Percentiles rank a stretch among this genome's conserved stretches.
These are phyloP conservation scores for Habropoda laboriosa DNA, from an alignment of 1,140 invertebrate genomes.

Conservation along the genomic window DNA sequence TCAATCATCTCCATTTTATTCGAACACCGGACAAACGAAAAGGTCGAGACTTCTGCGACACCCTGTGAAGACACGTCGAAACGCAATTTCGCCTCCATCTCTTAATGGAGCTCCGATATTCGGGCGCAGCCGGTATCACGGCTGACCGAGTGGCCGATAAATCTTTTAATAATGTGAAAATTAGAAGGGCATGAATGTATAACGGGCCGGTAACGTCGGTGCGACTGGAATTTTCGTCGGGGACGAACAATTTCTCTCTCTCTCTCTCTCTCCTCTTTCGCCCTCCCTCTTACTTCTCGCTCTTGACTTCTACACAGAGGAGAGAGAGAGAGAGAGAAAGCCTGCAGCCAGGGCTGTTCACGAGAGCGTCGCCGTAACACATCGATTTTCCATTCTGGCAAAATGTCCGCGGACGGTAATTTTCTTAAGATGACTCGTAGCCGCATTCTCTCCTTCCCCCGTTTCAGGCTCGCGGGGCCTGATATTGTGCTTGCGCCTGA, in stretches of 20 bases:
- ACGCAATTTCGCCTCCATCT: constrained; percentile 13
- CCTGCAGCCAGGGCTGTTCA: constrained; percentile 20
- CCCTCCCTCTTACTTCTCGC: too few relatives aligned
- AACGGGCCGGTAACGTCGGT: constrained; percentile 30
- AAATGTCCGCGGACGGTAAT: constrained; percentile 63
- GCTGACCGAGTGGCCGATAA: constrained; percentile 45
- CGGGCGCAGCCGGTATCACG: constrained; percentile 31
- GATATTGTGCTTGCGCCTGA: constrained; percentile 40
- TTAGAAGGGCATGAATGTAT: constrained; percentile 45
- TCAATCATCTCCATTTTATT: too few relatives aligned
- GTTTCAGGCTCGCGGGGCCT: neutral
- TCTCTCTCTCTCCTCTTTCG: too few relatives aligned
- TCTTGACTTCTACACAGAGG: too few relatives aligned
- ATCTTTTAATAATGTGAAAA: constrained; percentile 48
- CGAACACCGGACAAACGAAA: too few relatives aligned
- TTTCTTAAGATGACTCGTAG: constrained; percentile 66
- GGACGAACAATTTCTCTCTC: constrained; percentile 7
- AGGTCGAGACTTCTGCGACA: neutral
- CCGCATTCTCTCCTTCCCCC: neutral
- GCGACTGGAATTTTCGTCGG: constrained; percentile 46
- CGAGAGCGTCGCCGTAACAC: constrained; percentile 54
- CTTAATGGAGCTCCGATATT: constrained; percentile 30
- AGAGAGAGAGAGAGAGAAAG: too few relatives aligned
- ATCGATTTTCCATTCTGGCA: constrained; percentile 71
- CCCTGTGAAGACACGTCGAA: neutral